Evolutionary conservation across 2,888 invertebrate genomes (phyloP), one percentile per base, ranked within the genome.

Genomic region (Siphlonurus alternatus): DNA sequence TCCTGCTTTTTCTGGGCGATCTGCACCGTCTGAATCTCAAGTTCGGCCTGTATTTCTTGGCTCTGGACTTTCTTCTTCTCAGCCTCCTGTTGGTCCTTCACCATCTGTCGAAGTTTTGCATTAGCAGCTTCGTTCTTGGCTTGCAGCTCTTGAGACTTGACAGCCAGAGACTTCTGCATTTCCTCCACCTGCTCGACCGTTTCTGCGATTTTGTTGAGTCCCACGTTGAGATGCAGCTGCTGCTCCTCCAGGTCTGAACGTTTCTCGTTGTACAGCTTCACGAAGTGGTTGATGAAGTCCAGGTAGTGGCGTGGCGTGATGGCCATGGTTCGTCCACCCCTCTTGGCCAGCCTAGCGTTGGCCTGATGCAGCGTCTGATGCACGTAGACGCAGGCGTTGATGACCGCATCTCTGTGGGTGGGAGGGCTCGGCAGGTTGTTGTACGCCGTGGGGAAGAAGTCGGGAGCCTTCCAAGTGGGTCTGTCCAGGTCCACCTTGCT

Each of bases 121-220:
- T 99, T 99, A 63, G 99, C 99, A 1, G 97, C 95, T 74, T 95
- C 94, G 74, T 99, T 99, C 79, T 99, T 99, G 56, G 93, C 92
- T 82, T 96, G 94, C 23, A 93, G 76, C 77, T 92, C 91, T 82
- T 86, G 89, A 65, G 94, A 91, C 78, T 99, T 99, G 61, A 97
- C 90, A 60, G 96, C 97, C 66, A 99, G 82, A 66, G 96, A 96
- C 77, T 96, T 97, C 75, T 99, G 99, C 88, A 99, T 93, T 75
- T 99, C 98, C 75, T 97, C 98, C 18, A 99, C 99, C 76, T 99
- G 99, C 72, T 97, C 96, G 18, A 99, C 94, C 5, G 99, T 99
- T 78, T 99, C 99, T 0, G 95, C 93, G 70, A 99, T 99, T 80
- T 99, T 99, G 73, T 92, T 93, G 65, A 99, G 81, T 75, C 99